Evolutionary conservation across 2,113 vertebrate genomes (phyloP).

Genomic region (Lasiurus cinereus): DNA sequence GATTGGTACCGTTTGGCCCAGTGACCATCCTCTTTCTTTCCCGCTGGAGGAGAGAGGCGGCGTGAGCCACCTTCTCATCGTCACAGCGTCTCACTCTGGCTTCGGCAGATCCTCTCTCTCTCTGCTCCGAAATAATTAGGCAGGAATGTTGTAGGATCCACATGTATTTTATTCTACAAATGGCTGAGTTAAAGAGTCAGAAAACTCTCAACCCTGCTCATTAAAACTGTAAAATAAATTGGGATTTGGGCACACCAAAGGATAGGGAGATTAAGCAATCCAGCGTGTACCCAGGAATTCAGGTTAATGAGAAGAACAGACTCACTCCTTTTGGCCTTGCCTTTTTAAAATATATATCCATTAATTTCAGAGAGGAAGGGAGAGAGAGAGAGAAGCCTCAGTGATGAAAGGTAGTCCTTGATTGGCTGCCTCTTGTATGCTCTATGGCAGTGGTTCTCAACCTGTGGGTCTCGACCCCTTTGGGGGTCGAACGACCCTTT

Average conservation of each 20-base stretch:
- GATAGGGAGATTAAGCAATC: background rate
- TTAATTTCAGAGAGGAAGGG: no score
- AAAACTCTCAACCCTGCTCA: background rate
- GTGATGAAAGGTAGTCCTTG: no score
- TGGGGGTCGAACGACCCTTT: no score
- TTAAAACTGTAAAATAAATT: slow-evolving; percentile 20
- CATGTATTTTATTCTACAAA: background rate
- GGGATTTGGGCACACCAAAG: background rate
- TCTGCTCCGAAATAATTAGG: slow-evolving; percentile 29
- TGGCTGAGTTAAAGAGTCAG: background rate
- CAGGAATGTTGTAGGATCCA: background rate
- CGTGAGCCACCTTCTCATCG: background rate
- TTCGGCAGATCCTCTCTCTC: background rate
- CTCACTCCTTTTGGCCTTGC: background rate
- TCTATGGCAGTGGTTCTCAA: no score
- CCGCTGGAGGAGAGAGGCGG: background rate
- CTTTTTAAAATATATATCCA: no score
- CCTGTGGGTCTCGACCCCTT: no score
- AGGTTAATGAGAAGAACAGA: background rate
- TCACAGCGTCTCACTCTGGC: background rate
- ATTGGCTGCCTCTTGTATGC: no score
- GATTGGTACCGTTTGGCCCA: background rate
- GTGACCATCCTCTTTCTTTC: background rate
- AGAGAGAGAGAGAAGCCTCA: no score
- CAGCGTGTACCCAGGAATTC: background rate